Conservation (phyloP, 2,113 vertebrate species). For the Glaucidium brasilianum region DNA sequence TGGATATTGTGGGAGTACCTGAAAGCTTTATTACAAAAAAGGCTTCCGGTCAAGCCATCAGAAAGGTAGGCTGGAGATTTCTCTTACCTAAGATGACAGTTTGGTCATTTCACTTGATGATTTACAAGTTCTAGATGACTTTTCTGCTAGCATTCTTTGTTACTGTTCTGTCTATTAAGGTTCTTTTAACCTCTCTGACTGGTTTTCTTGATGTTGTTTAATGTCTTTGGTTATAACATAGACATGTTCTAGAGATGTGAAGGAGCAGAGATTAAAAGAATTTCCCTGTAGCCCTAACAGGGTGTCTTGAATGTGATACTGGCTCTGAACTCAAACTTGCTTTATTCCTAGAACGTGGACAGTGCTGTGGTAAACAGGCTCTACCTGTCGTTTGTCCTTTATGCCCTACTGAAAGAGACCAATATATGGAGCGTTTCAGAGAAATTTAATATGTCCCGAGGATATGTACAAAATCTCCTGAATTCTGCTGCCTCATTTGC, state of each 20-base stretch:
- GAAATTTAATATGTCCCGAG: slow-evolving; percentile 86
- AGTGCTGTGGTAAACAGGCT: slow-evolving; percentile 76
- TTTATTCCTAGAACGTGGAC: slow-evolving; percentile 78
- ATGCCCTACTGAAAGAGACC: slow-evolving; percentile 85
- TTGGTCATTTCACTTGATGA: not conserved
- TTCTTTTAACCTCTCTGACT: not conserved
- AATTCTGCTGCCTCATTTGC: slow-evolving; percentile 87
- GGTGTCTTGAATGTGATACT: not conserved
- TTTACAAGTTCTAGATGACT: not conserved
- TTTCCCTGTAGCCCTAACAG: not conserved
- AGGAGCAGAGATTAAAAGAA: not conserved
- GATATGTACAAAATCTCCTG: slow-evolving; percentile 88
- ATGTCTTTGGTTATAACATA: not conserved
- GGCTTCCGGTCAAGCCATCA: slow-evolving; percentile 89
- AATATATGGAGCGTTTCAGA: slow-evolving; percentile 87
- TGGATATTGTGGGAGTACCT: slow-evolving; percentile 82
- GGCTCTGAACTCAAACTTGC: not conserved
- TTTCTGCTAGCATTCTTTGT: not conserved
- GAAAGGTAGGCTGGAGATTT: slow-evolving; percentile 76
- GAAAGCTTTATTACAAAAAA: slow-evolving; percentile 90
- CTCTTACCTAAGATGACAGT: not conserved
- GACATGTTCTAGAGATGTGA: not conserved
- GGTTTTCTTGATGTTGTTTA: not conserved
- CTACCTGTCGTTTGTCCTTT: slow-evolving; percentile 89
- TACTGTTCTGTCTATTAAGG: not conserved